phyloP scores from a whole-genome alignment of 2,888 invertebrate genomes.

The Acanthoscelides obtectus region DNA sequence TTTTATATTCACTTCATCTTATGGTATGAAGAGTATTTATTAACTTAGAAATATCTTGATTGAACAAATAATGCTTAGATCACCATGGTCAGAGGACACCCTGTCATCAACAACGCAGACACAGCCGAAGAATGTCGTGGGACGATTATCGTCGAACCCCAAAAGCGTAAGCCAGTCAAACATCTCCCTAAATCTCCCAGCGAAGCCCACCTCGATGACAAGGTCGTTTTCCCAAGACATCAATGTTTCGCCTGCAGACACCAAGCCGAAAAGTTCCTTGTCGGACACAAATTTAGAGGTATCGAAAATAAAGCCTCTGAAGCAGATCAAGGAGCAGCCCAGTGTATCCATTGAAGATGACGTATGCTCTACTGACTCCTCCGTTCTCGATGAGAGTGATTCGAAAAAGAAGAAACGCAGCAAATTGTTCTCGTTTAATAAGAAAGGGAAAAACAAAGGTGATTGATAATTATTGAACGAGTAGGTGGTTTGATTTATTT shows the following conservation, averaged over 20 bases:
- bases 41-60: too few species aligned
- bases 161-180: slow-evolving; percentile 42
- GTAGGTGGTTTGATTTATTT: neutral
- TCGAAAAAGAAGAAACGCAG: slow-evolving; percentile 57
- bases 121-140: slow-evolving; percentile 6
- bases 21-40: too few species aligned
- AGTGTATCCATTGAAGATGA: slow-evolving; percentile 58
- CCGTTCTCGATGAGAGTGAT: slow-evolving; percentile 60
- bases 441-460: slow-evolving; percentile 39
- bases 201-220: slow-evolving; percentile 38
- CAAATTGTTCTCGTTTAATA: slow-evolving; percentile 60
- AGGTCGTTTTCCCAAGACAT: slow-evolving; percentile 53
- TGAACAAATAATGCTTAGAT: slow-evolving; percentile 12
- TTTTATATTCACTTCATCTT: too few species aligned
- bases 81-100: slow-evolving; percentile 29
- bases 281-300: slow-evolving; percentile 50
- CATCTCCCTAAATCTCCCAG: slow-evolving; percentile 28
- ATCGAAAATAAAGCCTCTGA: slow-evolving; percentile 23
- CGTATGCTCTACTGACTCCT: slow-evolving; percentile 64
- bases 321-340: slow-evolving; percentile 35
- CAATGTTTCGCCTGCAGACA: slow-evolving; percentile 38
- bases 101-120: slow-evolving; percentile 5
- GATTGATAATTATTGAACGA: slow-evolving; percentile 12
- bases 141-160: slow-evolving; percentile 27
- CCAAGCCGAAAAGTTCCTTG: slow-evolving; percentile 48